Evolutionary conservation across 2,797 vertebrate species (phyloP).

Genomic region (Numenius phaeopus): DNA sequence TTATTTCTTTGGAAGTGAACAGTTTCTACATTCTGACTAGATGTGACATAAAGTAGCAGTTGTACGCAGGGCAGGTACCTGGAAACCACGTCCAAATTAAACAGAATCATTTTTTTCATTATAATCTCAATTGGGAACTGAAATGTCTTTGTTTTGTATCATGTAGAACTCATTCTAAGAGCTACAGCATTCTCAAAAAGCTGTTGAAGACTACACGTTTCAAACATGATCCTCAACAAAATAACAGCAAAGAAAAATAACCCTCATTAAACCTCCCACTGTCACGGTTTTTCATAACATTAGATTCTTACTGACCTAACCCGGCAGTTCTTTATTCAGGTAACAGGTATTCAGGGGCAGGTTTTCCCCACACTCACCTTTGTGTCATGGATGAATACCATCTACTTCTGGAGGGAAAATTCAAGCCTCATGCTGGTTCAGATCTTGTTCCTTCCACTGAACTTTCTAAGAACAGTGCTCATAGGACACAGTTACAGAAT

Average conservation of each 20-base stretch:
- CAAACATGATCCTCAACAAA: neutral
- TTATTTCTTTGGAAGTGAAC: neutral
- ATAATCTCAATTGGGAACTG: neutral
- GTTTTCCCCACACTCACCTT: neutral
- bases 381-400: neutral
- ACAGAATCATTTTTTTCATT: neutral
- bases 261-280: neutral
- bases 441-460: neutral
- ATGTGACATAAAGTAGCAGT: neutral
- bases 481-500: neutral
- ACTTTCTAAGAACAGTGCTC: neutral
- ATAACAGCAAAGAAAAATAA: neutral
- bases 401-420: neutral
- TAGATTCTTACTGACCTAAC: neutral
- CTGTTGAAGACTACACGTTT: neutral
- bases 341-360: neutral
- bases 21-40: neutral
- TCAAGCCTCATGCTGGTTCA: rapidly evolving
- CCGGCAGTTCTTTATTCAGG: neutral
- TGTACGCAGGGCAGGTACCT: neutral
- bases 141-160: neutral
- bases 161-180: neutral
- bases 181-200: neutral
- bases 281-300: neutral
- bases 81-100: neutral